Base-by-base conservation (phyloP, 2,888 invertebrate species). In the Catotricha subobsoleta region DNA sequence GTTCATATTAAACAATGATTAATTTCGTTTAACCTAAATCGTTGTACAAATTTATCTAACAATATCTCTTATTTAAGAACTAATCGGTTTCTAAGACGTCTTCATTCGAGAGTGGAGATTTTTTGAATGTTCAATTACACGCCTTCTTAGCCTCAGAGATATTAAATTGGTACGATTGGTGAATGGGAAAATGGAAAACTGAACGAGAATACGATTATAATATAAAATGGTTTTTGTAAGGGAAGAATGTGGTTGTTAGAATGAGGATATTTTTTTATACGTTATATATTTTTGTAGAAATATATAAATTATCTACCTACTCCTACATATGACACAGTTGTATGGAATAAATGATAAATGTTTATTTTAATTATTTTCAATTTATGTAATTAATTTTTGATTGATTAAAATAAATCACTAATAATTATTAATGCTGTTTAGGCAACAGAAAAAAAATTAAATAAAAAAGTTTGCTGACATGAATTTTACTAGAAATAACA, bases 41-140 rank as follows among this genome's bases (percentile, higher is more conserved):
- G 19, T 10, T 35, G 19, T 35, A 35, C 13, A 19, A 19, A 35
- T 35, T 35, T 35, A 20, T 35, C 35, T 35, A 35, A 35, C 35
- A 35, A 35, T 39, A 29, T 40, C 18, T 23, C 16, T 30, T 31
- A 40, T 31, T 40, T 30, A 31, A 40, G 31, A 19, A 40, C 33
- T 40, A 40, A 40, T 40, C 39, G 39, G 15, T 40, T 40, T 33
- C 39, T 40, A 40, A 40, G 30, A 21, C 39, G 43, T 37, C 39
- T 36, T 41, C 39, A 44, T 41, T 44, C 42, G 39, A 41, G 35
- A 18, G 21, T 44, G 40, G 42, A 28, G 45, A 43, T 31, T 59
- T 58, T 58, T 56, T 60, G 61, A 61, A 62, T 60, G 60, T 62
- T 61, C 62, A 62, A 62, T 62, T 62, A 62, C 62, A 62, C 62